Percentiles rank a stretch among this genome's conserved stretches.
These are phyloP conservation scores for Larimichthys crocea DNA, from an alignment of 2,113 vertebrate genomes.

Conservation along the genomic window DNA sequence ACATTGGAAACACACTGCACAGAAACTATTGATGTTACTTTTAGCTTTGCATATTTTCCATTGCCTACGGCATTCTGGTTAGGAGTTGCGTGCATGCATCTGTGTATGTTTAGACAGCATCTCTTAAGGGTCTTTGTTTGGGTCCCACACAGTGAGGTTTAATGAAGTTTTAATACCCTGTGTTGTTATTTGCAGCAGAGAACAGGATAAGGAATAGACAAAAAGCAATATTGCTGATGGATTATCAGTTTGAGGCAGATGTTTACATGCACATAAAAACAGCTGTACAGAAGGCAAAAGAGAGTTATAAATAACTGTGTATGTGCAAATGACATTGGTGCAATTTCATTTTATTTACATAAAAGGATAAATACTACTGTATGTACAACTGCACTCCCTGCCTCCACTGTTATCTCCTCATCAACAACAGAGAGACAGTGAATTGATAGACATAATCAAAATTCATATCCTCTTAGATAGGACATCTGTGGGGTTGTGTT, in stretches of 20 bases:
- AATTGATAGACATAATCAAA: neutral
- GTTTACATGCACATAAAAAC: neutral
- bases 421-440: neutral
- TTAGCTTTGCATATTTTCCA: constrained; percentile 56
- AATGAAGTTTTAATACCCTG: constrained; percentile 18
- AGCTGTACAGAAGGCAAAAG: constrained; percentile 8
- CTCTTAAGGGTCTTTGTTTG: neutral
- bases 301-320: neutral
- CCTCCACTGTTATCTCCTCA: neutral
- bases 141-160: constrained; percentile 2
- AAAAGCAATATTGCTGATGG: neutral
- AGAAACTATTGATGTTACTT: constrained; percentile 15
- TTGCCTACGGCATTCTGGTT: constrained; percentile 1
- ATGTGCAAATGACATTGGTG: neutral
- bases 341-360: neutral
- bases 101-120: constrained; percentile 8
- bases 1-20: neutral
- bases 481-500: neutral
- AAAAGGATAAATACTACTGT: neutral
- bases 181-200: neutral
- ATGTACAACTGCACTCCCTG: neutral
- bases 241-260: constrained; percentile 11
- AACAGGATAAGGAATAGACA: constrained; percentile 13
- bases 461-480: neutral
- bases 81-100: neutral